A percentile compares a stretch with the other conserved stretches of the same genome.
These are phyloP conservation scores for Fistularia tabacaria DNA, from an alignment of 2,797 vertebrate species.

Conservation along the genomic window DNA sequence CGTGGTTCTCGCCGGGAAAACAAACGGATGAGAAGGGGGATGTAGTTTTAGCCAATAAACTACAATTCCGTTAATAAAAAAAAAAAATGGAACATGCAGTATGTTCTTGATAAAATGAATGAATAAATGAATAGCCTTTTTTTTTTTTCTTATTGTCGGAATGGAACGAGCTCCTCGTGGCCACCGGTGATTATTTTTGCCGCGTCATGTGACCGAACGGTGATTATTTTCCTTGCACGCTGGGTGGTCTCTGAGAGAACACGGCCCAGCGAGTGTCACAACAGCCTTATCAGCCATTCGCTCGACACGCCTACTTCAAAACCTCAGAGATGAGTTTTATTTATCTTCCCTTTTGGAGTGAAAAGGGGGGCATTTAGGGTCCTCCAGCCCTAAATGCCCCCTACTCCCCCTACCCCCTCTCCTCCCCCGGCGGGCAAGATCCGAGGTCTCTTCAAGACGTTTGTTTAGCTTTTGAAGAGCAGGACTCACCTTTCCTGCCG, in stretches of 20 bases:
- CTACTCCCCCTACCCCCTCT: no score
- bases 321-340: constrained; percentile 7
- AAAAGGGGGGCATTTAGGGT: not conserved
- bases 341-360: constrained; percentile 18
- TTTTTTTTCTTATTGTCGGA: constrained; percentile 22
- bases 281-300: constrained; percentile 38
- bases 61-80: no score
- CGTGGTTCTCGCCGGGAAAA: constrained; percentile 32
- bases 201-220: constrained; percentile 44
- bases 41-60: not conserved
- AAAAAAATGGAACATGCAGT: no score
- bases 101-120: no score
- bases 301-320: not conserved
- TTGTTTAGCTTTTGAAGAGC: constrained; percentile 41
- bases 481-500: constrained; percentile 14
- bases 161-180: constrained; percentile 19
- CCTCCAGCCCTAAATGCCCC: no score
- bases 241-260: constrained; percentile 66
- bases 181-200: constrained; percentile 31
- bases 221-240: constrained; percentile 45
- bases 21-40: constrained; percentile 40
- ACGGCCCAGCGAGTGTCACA: constrained; percentile 44
- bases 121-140: no score
- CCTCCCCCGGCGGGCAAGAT: not conserved
- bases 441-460: constrained; percentile 20